Evolutionary conservation across 2,797 vertebrate genomes (phyloP), one percentile per base, ranked within the genome.

Genomic region (Hozukius guyotensis): DNA sequence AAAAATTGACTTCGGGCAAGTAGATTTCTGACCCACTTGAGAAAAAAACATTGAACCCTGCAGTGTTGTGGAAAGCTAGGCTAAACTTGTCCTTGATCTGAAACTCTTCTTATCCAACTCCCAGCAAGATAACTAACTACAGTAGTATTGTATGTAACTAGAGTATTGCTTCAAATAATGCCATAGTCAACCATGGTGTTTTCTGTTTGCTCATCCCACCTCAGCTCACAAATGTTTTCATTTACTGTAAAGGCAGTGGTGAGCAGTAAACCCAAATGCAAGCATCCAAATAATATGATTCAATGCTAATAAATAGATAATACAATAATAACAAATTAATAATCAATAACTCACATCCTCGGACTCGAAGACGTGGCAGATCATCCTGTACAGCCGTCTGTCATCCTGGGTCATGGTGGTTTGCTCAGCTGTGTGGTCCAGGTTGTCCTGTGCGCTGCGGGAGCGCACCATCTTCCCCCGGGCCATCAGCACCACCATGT

Each of bases 331-430:
- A 57, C 49, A 52, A n/a, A 56, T 16, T 4, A 18, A 65, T 3
- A 5, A 14, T 6, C 27, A 3, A 2, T 10, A 14, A 93, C 93
- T 97, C 96, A 99, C 98, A 10, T 99, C 98, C 88, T 99, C 98
- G 0, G 98, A 99, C 90, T 99, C 97, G 53, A 99, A 99, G 63
- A 99, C 98, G 2, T 99, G 98, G 92, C 98, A 99, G 96, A 99
- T 97, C 98, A 99, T 99, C 93, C 97, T 96, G 95, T 99, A 99
- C 85, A 99, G 97, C 78, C 96, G 94, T 49, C 96, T 96, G 84
- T 97, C 97, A 0, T 99, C 97, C 49, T 96, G 96, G 62, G 93
- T 95, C 12, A 97, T 95, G 91, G 96, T 91, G 77, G 82, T 87
- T 16, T 94, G 93, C 81, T 96, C 97, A 8, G 96, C 96, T 0